Conservation (phyloP, 2,797 vertebrate species). For the Pelodytes ibericus region DNA sequence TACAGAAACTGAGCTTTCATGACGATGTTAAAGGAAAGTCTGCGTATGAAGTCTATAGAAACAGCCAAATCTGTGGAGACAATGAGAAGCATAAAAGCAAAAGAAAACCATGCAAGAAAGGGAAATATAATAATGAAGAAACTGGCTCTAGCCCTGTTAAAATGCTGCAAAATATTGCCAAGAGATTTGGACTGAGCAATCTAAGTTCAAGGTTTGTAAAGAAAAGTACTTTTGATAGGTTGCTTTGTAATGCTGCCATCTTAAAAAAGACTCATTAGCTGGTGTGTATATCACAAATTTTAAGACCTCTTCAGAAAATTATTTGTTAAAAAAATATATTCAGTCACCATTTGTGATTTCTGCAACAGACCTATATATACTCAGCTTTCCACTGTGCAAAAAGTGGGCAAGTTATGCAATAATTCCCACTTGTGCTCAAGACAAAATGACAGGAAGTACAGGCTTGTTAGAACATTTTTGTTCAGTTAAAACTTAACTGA, state of each 20-base stretch:
- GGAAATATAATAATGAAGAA: conserved; percentile 73
- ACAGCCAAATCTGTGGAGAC: conserved; percentile 74
- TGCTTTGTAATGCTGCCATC: neutral
- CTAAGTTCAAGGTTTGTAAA: conserved; percentile 84
- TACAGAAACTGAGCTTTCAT: conserved; percentile 78
- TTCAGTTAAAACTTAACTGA: no score
- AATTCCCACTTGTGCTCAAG: no score
- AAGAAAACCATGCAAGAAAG: conserved; percentile 78
- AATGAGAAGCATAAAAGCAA: conserved; percentile 80
- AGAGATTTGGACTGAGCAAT: conserved; percentile 84
- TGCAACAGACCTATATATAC: no score
- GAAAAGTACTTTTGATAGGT: neutral
- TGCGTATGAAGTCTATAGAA: conserved; percentile 85
- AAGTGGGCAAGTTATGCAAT: no score
- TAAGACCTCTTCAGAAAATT: no score
- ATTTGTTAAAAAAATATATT: no score
- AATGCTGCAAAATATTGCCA: conserved; percentile 86
- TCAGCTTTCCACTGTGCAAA: no score
- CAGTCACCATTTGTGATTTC: no score
- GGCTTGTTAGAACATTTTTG: no score
- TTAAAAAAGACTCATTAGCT: neutral
- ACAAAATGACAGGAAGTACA: no score
- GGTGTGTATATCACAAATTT: no score
- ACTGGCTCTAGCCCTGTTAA: conserved; percentile 86
- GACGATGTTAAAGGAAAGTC: conserved; percentile 78